Evolutionary conservation across 2,888 invertebrate species (phyloP).

Genomic region (Apamea epomidion): DNA sequence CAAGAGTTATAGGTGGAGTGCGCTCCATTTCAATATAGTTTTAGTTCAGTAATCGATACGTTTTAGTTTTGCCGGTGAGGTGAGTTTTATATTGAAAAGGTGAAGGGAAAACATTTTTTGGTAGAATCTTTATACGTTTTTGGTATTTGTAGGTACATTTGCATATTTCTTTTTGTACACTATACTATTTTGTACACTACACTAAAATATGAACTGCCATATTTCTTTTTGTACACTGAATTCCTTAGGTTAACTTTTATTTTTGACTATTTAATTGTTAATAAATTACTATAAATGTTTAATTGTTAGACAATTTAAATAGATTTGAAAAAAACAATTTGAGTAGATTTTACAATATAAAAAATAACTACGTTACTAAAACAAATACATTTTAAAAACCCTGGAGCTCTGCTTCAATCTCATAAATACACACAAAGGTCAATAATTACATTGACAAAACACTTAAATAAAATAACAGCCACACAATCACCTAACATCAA

Average conservation of each 20-base stretch:
- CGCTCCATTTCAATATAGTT: constrained; percentile 75
- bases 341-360: neutral
- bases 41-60: constrained; percentile 65
- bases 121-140: neutral
- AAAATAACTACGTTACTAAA: neutral
- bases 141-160: neutral
- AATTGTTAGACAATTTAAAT: neutral
- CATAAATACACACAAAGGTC: constrained; percentile 3
- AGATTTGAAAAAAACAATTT: neutral
- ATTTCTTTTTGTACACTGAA: neutral
- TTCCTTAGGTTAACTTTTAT: neutral
- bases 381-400: neutral
- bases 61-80: constrained; percentile 53
- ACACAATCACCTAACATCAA: constrained; percentile 37
- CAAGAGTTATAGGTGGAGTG: constrained; percentile 76
- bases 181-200: neutral
- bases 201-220: too few species aligned
- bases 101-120: constrained; percentile 20
- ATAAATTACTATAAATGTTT: neutral
- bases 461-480: constrained; percentile 26
- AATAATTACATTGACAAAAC: constrained; percentile 33
- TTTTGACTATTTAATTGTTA: too few species aligned
- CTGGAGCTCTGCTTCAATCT: neutral
- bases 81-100: constrained; percentile 38
- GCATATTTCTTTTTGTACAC: neutral